A percentile compares a stretch with the other conserved stretches of the same genome.
These are phyloP conservation scores for Melanotaenia duboulayi DNA, from an alignment of 2,113 vertebrate genomes.

Conservation along the genomic window DNA sequence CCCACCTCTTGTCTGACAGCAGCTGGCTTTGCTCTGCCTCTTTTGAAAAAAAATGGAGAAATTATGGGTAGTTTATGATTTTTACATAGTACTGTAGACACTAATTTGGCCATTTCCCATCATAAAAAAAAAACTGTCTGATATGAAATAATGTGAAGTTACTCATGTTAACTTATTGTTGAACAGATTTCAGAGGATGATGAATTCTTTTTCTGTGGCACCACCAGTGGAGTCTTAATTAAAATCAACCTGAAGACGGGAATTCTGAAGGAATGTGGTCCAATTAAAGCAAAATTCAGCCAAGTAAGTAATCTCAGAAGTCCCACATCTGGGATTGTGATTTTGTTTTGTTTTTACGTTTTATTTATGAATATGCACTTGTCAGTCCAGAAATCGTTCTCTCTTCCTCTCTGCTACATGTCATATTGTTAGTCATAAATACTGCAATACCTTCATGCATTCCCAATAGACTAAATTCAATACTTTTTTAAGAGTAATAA, in stretches of 20 bases:
- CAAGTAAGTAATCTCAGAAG: constrained; percentile 75
- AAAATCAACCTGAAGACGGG: constrained; percentile 83
- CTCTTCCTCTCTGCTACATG: background rate
- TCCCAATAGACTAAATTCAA: too few relatives aligned
- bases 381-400: too few relatives aligned
- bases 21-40: too few relatives aligned
- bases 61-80: too few relatives aligned
- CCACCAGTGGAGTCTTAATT: constrained; percentile 89
- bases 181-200: constrained; percentile 85
- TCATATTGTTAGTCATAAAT: background rate
- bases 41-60: too few relatives aligned
- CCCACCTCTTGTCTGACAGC: too few relatives aligned
- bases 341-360: background rate
- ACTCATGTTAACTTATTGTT: background rate
- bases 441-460: too few relatives aligned
- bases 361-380: background rate
- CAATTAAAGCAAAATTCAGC: constrained; percentile 83
- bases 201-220: constrained; percentile 87
- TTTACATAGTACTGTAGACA: too few relatives aligned
- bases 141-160: too few relatives aligned
- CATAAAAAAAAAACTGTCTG: too few relatives aligned
- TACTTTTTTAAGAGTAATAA: background rate
- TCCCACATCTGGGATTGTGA: too few relatives aligned
- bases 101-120: too few relatives aligned
- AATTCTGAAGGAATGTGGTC: constrained; percentile 81